phyloP scores from a whole-genome alignment of 2,797 vertebrate genomes.

The Ptychadena robeensis region DNA sequence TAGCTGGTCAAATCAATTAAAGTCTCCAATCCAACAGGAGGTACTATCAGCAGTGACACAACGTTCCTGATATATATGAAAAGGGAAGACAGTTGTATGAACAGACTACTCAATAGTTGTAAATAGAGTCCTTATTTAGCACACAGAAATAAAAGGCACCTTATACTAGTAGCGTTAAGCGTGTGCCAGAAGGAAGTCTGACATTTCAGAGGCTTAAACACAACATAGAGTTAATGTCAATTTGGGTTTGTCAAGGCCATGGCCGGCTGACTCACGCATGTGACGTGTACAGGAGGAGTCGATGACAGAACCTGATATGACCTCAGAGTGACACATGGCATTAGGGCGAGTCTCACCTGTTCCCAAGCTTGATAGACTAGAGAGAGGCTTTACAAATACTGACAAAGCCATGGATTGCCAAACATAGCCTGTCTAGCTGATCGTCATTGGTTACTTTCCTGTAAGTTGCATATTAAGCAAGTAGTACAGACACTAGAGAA shows the following conservation, averaged over 20 bases:
- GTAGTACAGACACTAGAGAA: too few relatives aligned
- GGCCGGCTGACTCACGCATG: constrained; percentile 50
- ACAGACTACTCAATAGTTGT: too few relatives aligned
- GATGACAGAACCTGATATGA: constrained; percentile 47
- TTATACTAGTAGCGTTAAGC: background rate
- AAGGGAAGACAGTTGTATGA: too few relatives aligned
- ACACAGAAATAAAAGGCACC: too few relatives aligned
- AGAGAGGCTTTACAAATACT: background rate
- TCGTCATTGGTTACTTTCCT: background rate
- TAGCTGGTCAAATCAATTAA: background rate
- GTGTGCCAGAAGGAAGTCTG: background rate
- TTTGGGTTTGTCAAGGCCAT: constrained; percentile 26
- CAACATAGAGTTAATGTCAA: constrained; percentile 13
- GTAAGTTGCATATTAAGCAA: too few relatives aligned
- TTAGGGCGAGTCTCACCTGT: constrained; percentile 37
- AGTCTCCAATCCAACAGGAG: background rate
- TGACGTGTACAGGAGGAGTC: constrained; percentile 30
- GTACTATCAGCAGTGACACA: background rate
- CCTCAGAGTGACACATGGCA: constrained; percentile 39
- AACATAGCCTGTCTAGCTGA: background rate
- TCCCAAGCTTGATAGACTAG: background rate
- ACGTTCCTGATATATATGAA: too few relatives aligned
- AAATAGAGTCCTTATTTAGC: too few relatives aligned
- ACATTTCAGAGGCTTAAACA: background rate
- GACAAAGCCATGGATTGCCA: background rate